Base-by-base conservation (phyloP, 2,888 invertebrate species). In the Mesopsocus fuscifrons region DNA sequence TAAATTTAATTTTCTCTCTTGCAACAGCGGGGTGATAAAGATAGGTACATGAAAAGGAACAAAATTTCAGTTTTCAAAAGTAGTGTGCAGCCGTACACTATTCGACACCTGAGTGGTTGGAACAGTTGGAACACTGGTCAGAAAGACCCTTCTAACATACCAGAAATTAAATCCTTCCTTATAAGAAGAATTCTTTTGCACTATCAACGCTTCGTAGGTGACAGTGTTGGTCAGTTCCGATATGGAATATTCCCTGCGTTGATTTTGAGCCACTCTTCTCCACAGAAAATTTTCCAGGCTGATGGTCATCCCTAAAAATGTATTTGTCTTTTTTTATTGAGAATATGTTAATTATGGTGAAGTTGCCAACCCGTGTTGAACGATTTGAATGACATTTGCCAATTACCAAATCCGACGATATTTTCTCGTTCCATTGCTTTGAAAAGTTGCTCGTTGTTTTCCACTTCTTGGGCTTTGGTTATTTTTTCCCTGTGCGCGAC, bases 321-420 rank as follows among this genome's bases (percentile, higher is more conserved):
- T n/a, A n/a, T n/a, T n/a, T n/a, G n/a, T n/a, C n/a, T n/a, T n/a
- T n/a, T n/a, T n/a, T n/a, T n/a, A n/a, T n/a, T n/a, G n/a, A n/a
- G n/a, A n/a, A n/a, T n/a, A n/a, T n/a, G n/a, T n/a, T n/a, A n/a
- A n/a, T n/a, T n/a, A n/a, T n/a, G n/a, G n/a, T n/a, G n/a, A n/a
- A n/a, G n/a, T n/a, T n/a, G n/a, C n/a, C n/a, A n/a, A n/a, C n/a
- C n/a, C n/a, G n/a, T n/a, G n/a, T n/a, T n/a, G n/a, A n/a, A n/a
- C n/a, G n/a, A n/a, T n/a, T n/a, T n/a, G n/a, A n/a, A n/a, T n/a
- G n/a, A n/a, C n/a, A n/a, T n/a, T n/a, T n/a, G n/a, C n/a, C n/a
- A n/a, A n/a, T n/a, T n/a, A 18, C 49, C 52, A 23, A 57, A 48
- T 15, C 53, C 54, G 30, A 57, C 50, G 5, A 48, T 50, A 33